Base-by-base conservation (phyloP, 92 coral and sea anemone species). In the Pocillopora grandis region DNA sequence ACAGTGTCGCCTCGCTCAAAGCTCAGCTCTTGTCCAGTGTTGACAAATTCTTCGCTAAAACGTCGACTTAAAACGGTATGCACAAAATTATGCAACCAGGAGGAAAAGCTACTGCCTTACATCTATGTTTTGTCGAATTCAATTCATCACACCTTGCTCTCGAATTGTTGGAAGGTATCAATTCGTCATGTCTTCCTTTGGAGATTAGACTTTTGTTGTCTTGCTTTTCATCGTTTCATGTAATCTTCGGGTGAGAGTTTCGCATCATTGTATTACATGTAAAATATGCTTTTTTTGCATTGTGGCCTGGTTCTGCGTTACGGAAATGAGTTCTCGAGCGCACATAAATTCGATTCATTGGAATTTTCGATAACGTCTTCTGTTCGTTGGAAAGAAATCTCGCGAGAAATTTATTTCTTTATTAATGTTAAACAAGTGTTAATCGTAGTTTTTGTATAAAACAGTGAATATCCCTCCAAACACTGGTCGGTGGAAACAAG, bases 1-100 rank as follows among this genome's bases (percentile, higher is more conserved):
- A 69, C 76, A 23, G 85, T 5, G 85, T 58, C 14, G 27, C 69
- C 62, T 59, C 67, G 18, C 56, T 19, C 2, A 68, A 70, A 59
- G 20, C 2, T 75, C 16, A 37, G 42, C 74, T 15, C 74, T 10
- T 75, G 27, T 52, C 55, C 66, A 3, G 1, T 42, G 52, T 20
- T 2, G 16, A 37, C 31, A 49, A 72, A 7, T 66, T 42, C 48
- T 55, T 65, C 59, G 13, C 11, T 37, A 68, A 49, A 19, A n/a
- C 57, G 12, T 23, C 20, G 10, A 33, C 18, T 65, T 37, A 42
- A 2, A 42, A 42, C 52, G 8, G 52, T 7, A 42, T 42, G 8
- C 4, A 42, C 4, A 42, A 42, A 42, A 42, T 27, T 27, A 27
- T 27, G 31, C 31, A 42, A 0, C 52, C 8, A 3, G 52, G 52